Percentiles rank a stretch among this genome's conserved stretches.
phyloP scores from a whole-genome alignment of 2,113 vertebrate genomes.

The Peromyscus polionotus region DNA sequence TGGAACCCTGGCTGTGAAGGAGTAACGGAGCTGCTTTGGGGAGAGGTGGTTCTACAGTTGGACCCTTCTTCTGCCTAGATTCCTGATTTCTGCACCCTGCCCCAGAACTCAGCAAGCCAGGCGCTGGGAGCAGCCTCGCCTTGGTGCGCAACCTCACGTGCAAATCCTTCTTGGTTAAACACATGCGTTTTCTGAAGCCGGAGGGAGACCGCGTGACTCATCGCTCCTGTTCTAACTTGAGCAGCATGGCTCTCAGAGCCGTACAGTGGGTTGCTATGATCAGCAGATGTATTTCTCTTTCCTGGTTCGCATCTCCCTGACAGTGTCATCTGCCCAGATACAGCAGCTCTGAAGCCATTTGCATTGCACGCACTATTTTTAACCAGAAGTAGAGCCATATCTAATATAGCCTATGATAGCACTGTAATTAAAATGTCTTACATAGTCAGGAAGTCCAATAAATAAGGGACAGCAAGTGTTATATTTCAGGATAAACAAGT shows the following conservation, averaged over 20 bases:
- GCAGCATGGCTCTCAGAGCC: conserved; percentile 51
- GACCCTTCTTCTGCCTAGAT: conserved; percentile 2
- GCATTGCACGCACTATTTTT: conserved; percentile 31
- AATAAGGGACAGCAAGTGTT: conserved; percentile 53
- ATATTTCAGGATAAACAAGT: conserved; percentile 70
- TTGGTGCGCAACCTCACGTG: background rate
- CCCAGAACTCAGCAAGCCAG: conserved; percentile 56
- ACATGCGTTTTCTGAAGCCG: conserved; percentile 60
- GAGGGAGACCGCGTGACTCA: conserved; percentile 72
- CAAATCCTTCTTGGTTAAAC: conserved; percentile 53
- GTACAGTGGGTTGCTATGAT: conserved; percentile 65
- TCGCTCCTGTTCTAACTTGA: conserved; percentile 64
- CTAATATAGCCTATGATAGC: conserved; percentile 44
- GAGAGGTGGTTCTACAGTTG: conserved; percentile 62
- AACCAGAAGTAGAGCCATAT: conserved; percentile 34
- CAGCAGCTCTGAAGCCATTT: conserved; percentile 41
- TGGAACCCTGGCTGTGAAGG: conserved; percentile 67
- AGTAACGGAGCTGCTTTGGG: conserved; percentile 71
- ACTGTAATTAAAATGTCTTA: conserved; percentile 65
- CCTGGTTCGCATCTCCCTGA: conserved; percentile 65
- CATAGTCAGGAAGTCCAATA: conserved; percentile 71
- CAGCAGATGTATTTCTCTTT: conserved; percentile 66
- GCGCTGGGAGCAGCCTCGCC: background rate
- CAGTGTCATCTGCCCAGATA: conserved; percentile 48
- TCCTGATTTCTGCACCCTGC: conserved; percentile 41